These are phyloP conservation scores for Andrena haemorrhoa DNA, from an alignment of 2,888 invertebrate genomes.

Conservation along the genomic window DNA sequence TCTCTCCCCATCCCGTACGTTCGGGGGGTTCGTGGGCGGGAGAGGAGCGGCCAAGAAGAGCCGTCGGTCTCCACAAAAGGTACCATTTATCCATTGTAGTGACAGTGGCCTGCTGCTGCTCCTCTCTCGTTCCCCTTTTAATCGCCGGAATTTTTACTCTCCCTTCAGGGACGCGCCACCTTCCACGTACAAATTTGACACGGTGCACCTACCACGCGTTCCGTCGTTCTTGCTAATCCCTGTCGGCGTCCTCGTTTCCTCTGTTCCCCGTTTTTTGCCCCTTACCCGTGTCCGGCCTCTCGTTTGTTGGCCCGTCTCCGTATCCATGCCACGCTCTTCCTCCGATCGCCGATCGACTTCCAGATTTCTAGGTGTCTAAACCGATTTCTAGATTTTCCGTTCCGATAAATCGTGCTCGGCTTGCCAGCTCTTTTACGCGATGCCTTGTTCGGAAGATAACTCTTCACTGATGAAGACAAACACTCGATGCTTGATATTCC, in stretches of 20 bases:
- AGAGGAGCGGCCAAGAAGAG: slow-evolving; percentile 45
- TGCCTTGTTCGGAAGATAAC: no score
- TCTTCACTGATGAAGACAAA: neutral
- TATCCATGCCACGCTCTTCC: neutral
- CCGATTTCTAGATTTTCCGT: neutral
- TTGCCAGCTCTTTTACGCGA: no score
- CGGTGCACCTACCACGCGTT: slow-evolving; percentile 13
- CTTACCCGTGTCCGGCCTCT: neutral
- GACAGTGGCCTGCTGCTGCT: slow-evolving; percentile 56
- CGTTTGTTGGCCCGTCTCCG: neutral
- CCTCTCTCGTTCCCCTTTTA: slow-evolving; percentile 56
- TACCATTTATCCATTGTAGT: slow-evolving; percentile 68
- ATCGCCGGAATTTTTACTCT: slow-evolving; percentile 52
- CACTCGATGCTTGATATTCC: neutral
- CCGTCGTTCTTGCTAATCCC: slow-evolving; percentile 32
- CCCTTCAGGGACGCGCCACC: slow-evolving; percentile 10
- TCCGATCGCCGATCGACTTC: neutral
- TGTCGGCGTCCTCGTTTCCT: neutral
- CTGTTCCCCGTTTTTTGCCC: neutral
- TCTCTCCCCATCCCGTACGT: neutral
- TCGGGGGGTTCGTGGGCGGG: slow-evolving; percentile 37
- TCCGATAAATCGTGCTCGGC: neutral
- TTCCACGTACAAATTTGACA: slow-evolving; percentile 46
- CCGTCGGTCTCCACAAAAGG: slow-evolving; percentile 68
- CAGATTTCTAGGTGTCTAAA: neutral